Conservation (phyloP, 2,888 invertebrate genomes). For the Apomyelois bistriatella region DNA sequence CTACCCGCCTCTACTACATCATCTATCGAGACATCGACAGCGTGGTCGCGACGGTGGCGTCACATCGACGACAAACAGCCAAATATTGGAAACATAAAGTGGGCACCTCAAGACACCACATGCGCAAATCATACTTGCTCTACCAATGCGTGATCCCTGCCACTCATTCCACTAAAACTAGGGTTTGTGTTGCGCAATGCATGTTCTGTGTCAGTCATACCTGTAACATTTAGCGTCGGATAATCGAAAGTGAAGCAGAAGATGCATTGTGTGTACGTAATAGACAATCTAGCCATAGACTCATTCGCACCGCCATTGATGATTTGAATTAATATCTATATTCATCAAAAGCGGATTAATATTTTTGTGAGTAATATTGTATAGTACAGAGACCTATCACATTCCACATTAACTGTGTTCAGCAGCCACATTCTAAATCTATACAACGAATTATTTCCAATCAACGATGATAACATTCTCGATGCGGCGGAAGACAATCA, state of each 20-base stretch:
- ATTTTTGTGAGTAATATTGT: conserved; percentile 39
- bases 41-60: conserved; percentile 56
- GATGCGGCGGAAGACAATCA: conserved; percentile 62
- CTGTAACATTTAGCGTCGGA: conserved; percentile 2
- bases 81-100: conserved; percentile 64
- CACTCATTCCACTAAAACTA: conserved; percentile 79
- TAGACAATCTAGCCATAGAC: conserved; percentile 44
- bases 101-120: conserved; percentile 69
- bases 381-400: conserved; percentile 62
- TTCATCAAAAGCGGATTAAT: conserved; percentile 39
- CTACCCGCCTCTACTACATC: conserved; percentile 57
- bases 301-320: conserved; percentile 31
- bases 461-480: conserved; percentile 74
- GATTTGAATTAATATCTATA: conserved; percentile 20
- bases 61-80: conserved; percentile 75
- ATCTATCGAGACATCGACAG: conserved; percentile 62
- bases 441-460: conserved; percentile 37
- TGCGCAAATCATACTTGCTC: conserved; percentile 77
- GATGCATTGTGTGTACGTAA: conserved; percentile 56
- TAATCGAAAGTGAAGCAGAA: conserved; percentile 45
- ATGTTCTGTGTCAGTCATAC: conserved; percentile 53
- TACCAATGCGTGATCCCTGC: conserved; percentile 78
- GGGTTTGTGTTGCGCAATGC: conserved; percentile 65
- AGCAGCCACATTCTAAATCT: conserved; percentile 40
- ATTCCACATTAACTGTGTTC: conserved; percentile 56